phyloP scores from a whole-genome alignment of 2,113 vertebrate species.

The Eretmodus cyanostictus region DNA sequence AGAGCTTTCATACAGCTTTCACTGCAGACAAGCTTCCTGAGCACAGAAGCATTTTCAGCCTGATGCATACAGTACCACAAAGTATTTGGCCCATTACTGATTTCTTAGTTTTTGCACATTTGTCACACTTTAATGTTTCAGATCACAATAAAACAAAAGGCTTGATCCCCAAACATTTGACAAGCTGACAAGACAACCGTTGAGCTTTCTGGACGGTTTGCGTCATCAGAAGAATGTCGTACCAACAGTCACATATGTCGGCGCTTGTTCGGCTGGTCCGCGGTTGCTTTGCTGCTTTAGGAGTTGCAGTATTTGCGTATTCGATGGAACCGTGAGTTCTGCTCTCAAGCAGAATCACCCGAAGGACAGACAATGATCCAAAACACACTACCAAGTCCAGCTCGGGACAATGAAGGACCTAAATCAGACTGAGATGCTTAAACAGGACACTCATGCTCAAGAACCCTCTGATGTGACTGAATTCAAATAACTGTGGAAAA shows the following conservation, averaged over 20 bases:
- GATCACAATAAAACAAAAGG: background rate
- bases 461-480: background rate
- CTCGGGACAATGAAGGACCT: background rate
- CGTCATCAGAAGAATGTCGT: background rate
- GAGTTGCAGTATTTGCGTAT: accelerated
- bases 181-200: background rate
- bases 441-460: background rate
- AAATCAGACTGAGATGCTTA: background rate
- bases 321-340: background rate
- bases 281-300: background rate
- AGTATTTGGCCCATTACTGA: background rate
- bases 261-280: accelerated
- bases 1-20: background rate
- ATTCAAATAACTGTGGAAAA: background rate
- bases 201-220: accelerated
- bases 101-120: background rate
- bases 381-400: background rate
- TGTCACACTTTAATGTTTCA: background rate
- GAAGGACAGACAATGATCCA: background rate
- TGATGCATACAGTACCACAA: background rate
- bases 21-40: background rate
- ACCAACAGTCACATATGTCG: background rate
- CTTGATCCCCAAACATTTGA: background rate
- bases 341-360: background rate
- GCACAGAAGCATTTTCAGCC: background rate